Conservation (phyloP, 2,113 vertebrate genomes). For the Enhydra lutris region DNA sequence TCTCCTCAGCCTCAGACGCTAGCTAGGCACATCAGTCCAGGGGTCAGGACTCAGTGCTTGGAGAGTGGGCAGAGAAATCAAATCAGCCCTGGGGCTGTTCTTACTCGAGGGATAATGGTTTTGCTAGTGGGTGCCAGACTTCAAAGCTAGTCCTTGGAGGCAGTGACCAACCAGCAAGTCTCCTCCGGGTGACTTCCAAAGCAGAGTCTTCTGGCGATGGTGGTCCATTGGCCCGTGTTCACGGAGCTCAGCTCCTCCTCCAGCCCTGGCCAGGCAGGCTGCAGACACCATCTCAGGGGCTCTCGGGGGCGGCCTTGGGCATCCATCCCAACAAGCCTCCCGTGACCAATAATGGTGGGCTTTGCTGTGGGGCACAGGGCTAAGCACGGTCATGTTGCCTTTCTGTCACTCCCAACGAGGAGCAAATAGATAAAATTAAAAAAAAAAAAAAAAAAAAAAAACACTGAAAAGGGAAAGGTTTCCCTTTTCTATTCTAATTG, state of each 20-base stretch:
- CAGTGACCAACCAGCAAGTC: not conserved
- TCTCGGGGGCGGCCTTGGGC: rapidly evolving
- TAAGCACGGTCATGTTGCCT: not conserved
- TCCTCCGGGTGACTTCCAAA: not conserved
- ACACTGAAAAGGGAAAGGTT: not conserved
- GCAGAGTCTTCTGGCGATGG: not conserved
- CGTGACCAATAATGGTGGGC: not conserved
- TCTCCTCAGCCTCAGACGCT: not conserved
- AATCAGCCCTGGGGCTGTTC: not conserved
- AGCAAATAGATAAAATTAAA: not conserved
- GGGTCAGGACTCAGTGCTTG: not conserved
- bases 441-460: not conserved
- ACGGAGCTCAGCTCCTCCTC: not conserved
- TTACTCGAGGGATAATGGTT: not conserved
- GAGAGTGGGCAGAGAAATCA: not conserved
- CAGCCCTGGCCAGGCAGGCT: not conserved
- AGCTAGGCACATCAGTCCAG: not conserved
- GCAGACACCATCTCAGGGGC: not conserved
- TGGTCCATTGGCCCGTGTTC: rapidly evolving
- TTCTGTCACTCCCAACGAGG: not conserved
- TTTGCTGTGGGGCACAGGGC: not conserved
- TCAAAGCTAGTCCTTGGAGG: not conserved
- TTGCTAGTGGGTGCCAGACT: not conserved
- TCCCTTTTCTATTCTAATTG: not conserved
- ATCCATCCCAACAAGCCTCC: not conserved